Base-by-base conservation (phyloP, 2,888 invertebrate genomes). In the Brachylomia viminalis region DNA sequence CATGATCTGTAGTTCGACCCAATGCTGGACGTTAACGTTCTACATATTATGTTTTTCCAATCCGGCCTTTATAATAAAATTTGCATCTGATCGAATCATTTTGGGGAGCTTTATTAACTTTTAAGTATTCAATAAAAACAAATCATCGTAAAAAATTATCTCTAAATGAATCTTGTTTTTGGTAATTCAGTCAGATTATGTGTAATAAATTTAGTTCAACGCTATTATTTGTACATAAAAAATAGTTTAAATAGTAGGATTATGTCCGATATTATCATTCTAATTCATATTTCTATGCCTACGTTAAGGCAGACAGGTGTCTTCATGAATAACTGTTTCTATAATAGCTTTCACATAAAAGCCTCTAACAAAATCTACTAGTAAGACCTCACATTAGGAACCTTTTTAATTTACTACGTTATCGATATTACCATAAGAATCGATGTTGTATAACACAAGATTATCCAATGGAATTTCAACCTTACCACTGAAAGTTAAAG, bases 371-470 rank as follows among this genome's bases (percentile, higher is more conserved):
- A 75, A 72, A 68, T 61, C 49, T 11, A 78, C 38, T 38, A 49
- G 2, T 38, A 72, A 76, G 54, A 77, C 68, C 59, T 45, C 58
- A 79, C 65, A 78, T 78, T 59, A 52, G 49, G 47, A 73, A 61
- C 42, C 54, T 78, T 71, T 86, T 73, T 54, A 71, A 79, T 75
- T 79, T 59, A 69, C 70, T 69, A 76, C 42, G 64, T 56, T 75
- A 67, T 83, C 70, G 72, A 82, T 75, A 86, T 84, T 81, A 77
- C 65, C 79, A 82, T 82, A 80, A 65, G 30, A 79, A 88, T 82
- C 67, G 75, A 47, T 67, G 59, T 88, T 85, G 84, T 77, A 74
- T 83, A 73, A 84, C 72, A 75, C 27, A 13, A 17, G 7, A 27
- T 4, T 23, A 64, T 38, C 15, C 49, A 76, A 30, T 15, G 1